phyloP scores from a whole-genome alignment of 2,888 invertebrate species.

The Leucophenga montana region DNA sequence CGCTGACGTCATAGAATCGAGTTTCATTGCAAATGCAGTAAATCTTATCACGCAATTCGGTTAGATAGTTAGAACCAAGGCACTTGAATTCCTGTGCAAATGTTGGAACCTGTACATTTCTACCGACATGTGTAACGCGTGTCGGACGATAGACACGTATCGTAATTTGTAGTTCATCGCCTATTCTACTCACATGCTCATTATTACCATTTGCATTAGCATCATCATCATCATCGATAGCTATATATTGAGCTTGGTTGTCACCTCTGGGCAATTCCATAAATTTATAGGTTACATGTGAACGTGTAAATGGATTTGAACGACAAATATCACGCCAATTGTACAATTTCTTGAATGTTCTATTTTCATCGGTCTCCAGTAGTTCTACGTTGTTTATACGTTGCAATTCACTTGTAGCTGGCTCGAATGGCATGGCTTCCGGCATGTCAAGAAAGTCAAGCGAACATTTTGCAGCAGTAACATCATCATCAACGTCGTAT shows the following conservation, averaged over 20 bases:
- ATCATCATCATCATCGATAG: no score
- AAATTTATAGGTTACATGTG: conserved; percentile 48
- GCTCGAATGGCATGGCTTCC: no score
- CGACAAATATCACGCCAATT: conserved; percentile 44
- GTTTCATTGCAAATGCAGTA: conserved; percentile 82
- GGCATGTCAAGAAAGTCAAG: no score
- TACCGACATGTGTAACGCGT: conserved; percentile 63
- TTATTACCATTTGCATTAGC: conserved; percentile 26
- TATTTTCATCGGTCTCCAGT: background rate
- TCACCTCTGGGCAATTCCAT: conserved; percentile 23
- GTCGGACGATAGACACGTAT: conserved; percentile 75
- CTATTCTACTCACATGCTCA: background rate
- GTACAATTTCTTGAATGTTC: conserved; percentile 39
- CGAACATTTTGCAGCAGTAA: no score
- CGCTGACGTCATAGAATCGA: conserved; percentile 77
- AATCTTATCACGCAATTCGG: conserved; percentile 83
- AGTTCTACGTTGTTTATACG: no score
- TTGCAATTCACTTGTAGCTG: no score
- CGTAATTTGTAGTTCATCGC: conserved; percentile 70
- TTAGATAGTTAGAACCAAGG: conserved; percentile 80
- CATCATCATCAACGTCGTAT: no score
- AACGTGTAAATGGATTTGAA: conserved; percentile 58
- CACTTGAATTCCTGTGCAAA: conserved; percentile 77
- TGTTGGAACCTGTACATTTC: conserved; percentile 66
- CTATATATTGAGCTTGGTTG: no score